phyloP scores from a whole-genome alignment of 2,888 invertebrate species.

The Disparrhopalites patrizii region DNA sequence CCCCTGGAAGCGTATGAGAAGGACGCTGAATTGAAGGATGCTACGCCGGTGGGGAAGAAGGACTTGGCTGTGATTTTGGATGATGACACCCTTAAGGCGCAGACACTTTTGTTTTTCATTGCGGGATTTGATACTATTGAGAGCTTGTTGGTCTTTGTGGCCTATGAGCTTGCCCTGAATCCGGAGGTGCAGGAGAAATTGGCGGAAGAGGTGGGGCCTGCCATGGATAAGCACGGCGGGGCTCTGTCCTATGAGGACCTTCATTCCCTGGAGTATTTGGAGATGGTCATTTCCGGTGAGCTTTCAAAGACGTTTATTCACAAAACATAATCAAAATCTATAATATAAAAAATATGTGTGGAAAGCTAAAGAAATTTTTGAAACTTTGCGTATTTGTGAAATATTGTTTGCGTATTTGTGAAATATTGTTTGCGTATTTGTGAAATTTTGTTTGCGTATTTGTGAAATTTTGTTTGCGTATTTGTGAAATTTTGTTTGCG shows the following conservation, averaged over 20 bases:
- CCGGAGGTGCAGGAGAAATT: slow-evolving; percentile 9
- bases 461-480: too few species aligned
- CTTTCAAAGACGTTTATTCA: neutral
- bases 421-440: too few species aligned
- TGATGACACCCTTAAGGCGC: slow-evolving; percentile 7
- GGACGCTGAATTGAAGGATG: neutral
- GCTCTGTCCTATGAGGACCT: neutral
- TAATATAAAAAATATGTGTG: neutral
- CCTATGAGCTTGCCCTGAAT: slow-evolving; percentile 1
- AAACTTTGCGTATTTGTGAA: too few species aligned
- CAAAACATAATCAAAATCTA: neutral
- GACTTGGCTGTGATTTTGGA: neutral
- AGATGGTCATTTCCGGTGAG: slow-evolving; percentile 10
- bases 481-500: too few species aligned
- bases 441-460: too few species aligned
- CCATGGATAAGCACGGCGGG: neutral
- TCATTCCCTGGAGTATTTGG: neutral
- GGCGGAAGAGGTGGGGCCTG: neutral
- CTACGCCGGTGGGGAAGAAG: neutral
- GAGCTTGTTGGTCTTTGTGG: neutral
- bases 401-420: too few species aligned
- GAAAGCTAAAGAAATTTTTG: neutral
- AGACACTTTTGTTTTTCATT: neutral
- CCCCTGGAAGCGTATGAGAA: neutral
- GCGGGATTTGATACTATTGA: neutral